A percentile compares a stretch with the other conserved stretches of the same genome.
Conservation (phyloP, 2,797 vertebrate genomes). For the Coendou prehensilis region DNA sequence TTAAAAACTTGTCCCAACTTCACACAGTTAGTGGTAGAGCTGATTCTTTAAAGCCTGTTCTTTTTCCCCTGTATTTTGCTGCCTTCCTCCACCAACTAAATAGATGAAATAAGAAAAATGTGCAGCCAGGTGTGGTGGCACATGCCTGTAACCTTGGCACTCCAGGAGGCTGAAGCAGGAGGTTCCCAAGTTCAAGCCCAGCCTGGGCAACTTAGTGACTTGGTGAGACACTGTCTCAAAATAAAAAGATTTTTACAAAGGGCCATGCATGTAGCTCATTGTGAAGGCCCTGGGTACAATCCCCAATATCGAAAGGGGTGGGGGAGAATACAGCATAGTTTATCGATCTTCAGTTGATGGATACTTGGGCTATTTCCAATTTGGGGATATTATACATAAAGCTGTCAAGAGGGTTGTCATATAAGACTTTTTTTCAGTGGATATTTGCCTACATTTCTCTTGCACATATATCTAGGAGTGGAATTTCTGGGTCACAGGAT, state of each 20-base stretch:
- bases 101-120: not conserved
- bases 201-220: not conserved
- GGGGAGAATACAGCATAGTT: not conserved
- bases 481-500: slow-evolving; percentile 50
- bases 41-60: not conserved
- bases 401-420: not conserved
- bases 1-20: not conserved
- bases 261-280: not conserved
- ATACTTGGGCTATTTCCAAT: not conserved
- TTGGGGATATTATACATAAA: not conserved
- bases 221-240: not conserved
- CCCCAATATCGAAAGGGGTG: not conserved
- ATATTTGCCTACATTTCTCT: not conserved
- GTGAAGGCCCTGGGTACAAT: not conserved
- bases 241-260: not conserved
- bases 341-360: not conserved
- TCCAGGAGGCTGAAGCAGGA: not conserved
- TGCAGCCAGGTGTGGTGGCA: not conserved
- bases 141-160: not conserved
- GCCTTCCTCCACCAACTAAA: not conserved
- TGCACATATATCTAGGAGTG: not conserved
- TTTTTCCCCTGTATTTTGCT: not conserved
- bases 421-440: not conserved
- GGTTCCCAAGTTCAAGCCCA: not conserved
- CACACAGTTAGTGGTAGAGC: not conserved